Base-by-base conservation (phyloP, 2,113 vertebrate genomes). In the Anoplopoma fimbria region DNA sequence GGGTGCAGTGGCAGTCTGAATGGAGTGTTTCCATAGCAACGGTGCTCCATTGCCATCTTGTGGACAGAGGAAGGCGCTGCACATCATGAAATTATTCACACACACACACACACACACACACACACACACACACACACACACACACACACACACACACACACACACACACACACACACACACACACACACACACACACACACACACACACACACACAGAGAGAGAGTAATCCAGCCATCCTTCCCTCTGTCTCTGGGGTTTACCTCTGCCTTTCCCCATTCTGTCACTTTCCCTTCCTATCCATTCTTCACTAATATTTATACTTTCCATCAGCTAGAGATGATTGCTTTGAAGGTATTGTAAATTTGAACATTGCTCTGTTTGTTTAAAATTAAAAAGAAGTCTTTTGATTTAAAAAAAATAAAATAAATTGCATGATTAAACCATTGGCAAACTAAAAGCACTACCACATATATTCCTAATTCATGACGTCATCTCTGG, bases 1-100 rank as follows among this genome's bases (percentile, higher is more conserved):
- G 47, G 57, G 29, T n/a, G 17, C 31, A 63, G 60, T 79, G 60
- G 77, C 68, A 68, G 82, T 60, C 78, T 84, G 55, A 76, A 64
- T 65, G 53, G 36, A 65, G 45, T 1, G 86, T 93, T 92, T 87
- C 91, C 83, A 89, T 92, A 86, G 93, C 81, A 91, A 93, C 91
- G 3, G 58, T 36, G 27, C 75, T 89, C 45, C 79, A 69, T 72
- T 89, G 83, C 93, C 93, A 85, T 84, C 95, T 88, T 91, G 91
- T 95, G 94, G 93, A 72, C 69, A 71, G 40, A 40, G 5, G 64
- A 45, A 75, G 25, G 49, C 45, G 27, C 63, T 87, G 69, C 89
- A 69, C 23, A 23, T 14, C 10, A 49, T 61, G 12, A 73, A 45
- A 63, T n/a, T 0, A 75, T 36, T 19, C 9, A 25, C n/a, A 33